Conservation (phyloP, 2,888 invertebrate species). For the Sphaeridia pumilis region DNA sequence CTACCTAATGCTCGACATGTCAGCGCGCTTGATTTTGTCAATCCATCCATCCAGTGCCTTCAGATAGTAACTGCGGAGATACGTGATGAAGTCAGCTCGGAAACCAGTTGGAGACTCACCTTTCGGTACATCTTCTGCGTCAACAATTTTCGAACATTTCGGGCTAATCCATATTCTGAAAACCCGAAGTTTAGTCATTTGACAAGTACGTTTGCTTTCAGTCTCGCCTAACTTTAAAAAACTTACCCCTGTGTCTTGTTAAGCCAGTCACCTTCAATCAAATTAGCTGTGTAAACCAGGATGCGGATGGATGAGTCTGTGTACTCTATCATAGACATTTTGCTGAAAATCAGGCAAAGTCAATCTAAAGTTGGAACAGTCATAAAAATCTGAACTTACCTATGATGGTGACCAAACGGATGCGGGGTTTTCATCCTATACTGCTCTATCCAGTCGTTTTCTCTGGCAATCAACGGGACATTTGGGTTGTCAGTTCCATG, state of each 20-base stretch:
- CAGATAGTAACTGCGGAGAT: constrained; percentile 61
- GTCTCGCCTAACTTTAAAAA: neutral
- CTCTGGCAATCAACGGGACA: constrained; percentile 42
- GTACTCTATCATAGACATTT: constrained; percentile 78
- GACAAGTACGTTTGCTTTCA: neutral
- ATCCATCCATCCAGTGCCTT: constrained; percentile 60
- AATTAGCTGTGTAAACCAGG: constrained; percentile 81
- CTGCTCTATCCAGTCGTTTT: constrained; percentile 51
- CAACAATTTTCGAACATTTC: constrained; percentile 52
- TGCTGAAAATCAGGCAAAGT: constrained; percentile 44
- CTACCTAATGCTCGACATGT: constrained; percentile 51
- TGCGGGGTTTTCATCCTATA: constrained; percentile 60
- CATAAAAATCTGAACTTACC: constrained; percentile 46
- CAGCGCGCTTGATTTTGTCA: constrained; percentile 58
- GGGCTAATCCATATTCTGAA: constrained; percentile 80
- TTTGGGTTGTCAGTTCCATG: constrained; percentile 61
- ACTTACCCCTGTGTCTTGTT: constrained; percentile 79
- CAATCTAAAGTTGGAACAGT: too few species aligned
- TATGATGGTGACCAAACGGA: constrained; percentile 76
- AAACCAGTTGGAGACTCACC: constrained; percentile 79
- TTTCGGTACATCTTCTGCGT: constrained; percentile 40
- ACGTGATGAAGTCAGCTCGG: constrained; percentile 61
- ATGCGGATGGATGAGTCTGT: constrained; percentile 68
- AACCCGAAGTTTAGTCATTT: neutral
- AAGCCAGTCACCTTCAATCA: constrained; percentile 84